Conservation (phyloP, 1,140 invertebrate species). For the Lysiphlebus fabarum region DNA sequence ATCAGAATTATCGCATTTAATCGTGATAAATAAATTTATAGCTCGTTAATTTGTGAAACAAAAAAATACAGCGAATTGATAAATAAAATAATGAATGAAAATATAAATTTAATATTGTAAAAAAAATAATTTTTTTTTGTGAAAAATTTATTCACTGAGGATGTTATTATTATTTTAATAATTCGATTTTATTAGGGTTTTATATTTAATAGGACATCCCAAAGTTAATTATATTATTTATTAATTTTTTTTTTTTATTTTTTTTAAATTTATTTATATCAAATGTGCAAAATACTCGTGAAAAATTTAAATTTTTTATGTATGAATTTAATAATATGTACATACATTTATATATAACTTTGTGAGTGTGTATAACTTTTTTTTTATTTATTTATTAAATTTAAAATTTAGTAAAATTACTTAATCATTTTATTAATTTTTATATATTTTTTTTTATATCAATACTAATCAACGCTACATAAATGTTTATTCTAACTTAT, state of each 20-base stretch:
- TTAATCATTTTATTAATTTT: conserved; percentile 7
- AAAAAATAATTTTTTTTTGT: too few relatives aligned
- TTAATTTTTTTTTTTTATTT: conserved; percentile 27
- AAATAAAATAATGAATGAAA: too few relatives aligned
- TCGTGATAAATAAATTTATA: conserved; percentile 22
- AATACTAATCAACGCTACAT: conserved; percentile 48
- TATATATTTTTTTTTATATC: conserved; percentile 26
- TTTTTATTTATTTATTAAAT: neutral
- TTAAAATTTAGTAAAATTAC: neutral
- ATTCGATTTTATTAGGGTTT: conserved; percentile 13
- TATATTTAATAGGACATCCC: too few relatives aligned
- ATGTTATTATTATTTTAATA: conserved; percentile 13
- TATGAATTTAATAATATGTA: conserved; percentile 33
- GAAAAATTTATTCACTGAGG: too few relatives aligned
- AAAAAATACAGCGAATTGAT: too few relatives aligned
- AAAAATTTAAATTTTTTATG: conserved; percentile 46
- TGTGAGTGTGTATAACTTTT: conserved; percentile 29
- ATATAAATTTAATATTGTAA: too few relatives aligned
- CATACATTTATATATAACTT: conserved; percentile 29
- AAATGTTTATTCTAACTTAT: conserved; percentile 40
- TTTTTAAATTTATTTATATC: conserved; percentile 40
- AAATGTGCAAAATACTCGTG: conserved; percentile 55
- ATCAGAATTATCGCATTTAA: too few relatives aligned
- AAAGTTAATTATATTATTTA: too few relatives aligned
- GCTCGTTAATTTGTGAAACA: neutral